Evolutionary conservation across 2,113 vertebrate genomes (phyloP).

Genomic region (Nerophis ophidion): DNA sequence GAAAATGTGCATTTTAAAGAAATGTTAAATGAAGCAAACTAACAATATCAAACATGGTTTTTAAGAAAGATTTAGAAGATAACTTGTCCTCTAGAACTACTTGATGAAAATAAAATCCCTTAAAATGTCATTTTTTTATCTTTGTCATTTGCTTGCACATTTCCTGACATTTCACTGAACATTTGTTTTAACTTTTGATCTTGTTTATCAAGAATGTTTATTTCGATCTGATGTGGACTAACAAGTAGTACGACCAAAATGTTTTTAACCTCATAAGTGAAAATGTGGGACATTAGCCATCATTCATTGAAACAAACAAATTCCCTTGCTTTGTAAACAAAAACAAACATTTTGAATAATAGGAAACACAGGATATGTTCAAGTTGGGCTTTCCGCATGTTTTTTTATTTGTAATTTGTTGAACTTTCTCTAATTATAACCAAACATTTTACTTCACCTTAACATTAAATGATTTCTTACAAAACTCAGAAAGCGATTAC

Average conservation of each 20-base stretch:
- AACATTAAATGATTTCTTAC: slow-evolving; percentile 3
- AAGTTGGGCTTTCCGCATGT: background rate
- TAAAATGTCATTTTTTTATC: background rate
- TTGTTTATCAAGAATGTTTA: background rate
- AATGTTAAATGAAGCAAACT: slow-evolving; percentile 3
- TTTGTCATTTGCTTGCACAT: background rate
- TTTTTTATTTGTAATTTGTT: background rate
- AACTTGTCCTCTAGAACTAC: background rate
- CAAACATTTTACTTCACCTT: background rate
- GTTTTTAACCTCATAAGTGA: background rate
- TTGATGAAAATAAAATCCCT: background rate
- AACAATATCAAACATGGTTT: background rate
- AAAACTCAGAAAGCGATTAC: slow-evolving; percentile 23
- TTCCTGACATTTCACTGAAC: background rate
- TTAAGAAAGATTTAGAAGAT: background rate
- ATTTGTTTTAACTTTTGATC: too few relatives aligned
- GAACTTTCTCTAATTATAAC: background rate
- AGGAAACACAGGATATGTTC: too few relatives aligned
- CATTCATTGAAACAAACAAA: too few relatives aligned
- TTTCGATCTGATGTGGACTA: background rate
- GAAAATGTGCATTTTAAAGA: slow-evolving; percentile 9
- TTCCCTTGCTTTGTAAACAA: too few relatives aligned
- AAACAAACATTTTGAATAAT: too few relatives aligned
- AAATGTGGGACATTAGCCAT: background rate
- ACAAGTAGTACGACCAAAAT: background rate